A percentile compares a stretch with the other conserved stretches of the same genome.
These are phyloP conservation scores for Stomatorhinus ivindoensis DNA, from an alignment of 2,113 vertebrate genomes.

Conservation along the genomic window DNA sequence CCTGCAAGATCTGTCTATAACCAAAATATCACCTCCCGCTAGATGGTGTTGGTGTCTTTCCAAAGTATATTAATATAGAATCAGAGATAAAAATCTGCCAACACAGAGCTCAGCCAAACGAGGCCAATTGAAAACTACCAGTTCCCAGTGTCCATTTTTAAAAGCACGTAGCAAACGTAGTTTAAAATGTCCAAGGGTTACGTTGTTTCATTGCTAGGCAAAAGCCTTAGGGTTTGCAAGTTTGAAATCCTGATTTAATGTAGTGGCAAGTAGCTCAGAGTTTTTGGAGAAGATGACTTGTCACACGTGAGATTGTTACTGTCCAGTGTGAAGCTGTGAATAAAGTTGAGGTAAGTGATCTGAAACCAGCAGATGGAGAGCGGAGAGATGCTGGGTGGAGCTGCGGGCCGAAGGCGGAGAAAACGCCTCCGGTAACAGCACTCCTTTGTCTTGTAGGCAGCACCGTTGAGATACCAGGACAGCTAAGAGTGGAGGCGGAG, in stretches of 20 bases:
- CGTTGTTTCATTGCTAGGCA: neutral
- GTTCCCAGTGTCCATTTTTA: neutral
- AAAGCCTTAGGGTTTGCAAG: neutral
- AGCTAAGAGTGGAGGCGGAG: neutral
- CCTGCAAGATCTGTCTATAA: neutral
- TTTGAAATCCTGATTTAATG: neutral
- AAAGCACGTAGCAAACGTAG: neutral
- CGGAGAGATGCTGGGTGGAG: neutral
- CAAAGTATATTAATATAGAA: neutral
- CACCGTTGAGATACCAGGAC: neutral
- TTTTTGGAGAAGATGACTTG: neutral
- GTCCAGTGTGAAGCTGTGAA: constrained; percentile 30
- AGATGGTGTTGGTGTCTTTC: neutral
- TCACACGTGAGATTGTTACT: neutral
- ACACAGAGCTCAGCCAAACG: neutral
- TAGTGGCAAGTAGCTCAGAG: neutral
- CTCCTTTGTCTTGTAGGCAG: constrained; percentile 1
- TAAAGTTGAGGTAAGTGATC: neutral
- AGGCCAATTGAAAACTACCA: neutral
- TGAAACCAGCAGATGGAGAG: neutral
- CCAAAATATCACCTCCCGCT: neutral
- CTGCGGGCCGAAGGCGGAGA: neutral
- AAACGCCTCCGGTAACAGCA: neutral
- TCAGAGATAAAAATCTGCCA: neutral
- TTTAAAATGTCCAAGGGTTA: neutral